These are phyloP conservation scores for Idaea straminata DNA, from an alignment of 2,888 invertebrate species.

Conservation along the genomic window DNA sequence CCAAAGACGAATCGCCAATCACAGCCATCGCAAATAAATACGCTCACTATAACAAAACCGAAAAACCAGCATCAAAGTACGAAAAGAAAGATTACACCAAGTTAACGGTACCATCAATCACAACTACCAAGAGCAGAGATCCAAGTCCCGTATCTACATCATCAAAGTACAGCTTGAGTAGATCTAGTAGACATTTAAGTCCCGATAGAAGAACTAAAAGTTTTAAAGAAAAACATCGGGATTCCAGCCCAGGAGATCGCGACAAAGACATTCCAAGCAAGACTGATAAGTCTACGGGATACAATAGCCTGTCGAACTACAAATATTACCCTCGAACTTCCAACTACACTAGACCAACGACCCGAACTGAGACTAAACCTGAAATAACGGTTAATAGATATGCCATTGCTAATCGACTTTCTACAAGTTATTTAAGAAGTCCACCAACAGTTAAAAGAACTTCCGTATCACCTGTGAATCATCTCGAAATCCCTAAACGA, in stretches of 20 bases:
- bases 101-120: slow-evolving; percentile 55
- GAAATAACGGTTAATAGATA: slow-evolving; percentile 60
- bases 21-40: slow-evolving; percentile 69
- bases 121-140: slow-evolving; percentile 72
- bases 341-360: slow-evolving; percentile 54
- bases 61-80: slow-evolving; percentile 49
- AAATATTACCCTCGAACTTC: slow-evolving; percentile 77
- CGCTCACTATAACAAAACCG: slow-evolving; percentile 56
- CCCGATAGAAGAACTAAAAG: slow-evolving; percentile 70
- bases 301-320: slow-evolving; percentile 72
- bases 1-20: slow-evolving; percentile 66
- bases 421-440: slow-evolving; percentile 67
- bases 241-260: slow-evolving; percentile 78
- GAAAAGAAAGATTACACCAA: slow-evolving; percentile 77
- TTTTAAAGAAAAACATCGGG: slow-evolving; percentile 72
- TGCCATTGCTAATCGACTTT: slow-evolving; percentile 64
- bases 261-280: slow-evolving; percentile 79
- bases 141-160: slow-evolving; percentile 75
- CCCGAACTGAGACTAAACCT: slow-evolving; percentile 45
- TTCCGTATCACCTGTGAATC: slow-evolving; percentile 62
- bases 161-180: slow-evolving; percentile 61
- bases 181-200: slow-evolving; percentile 71
- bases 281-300: slow-evolving; percentile 77
- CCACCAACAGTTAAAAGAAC: slow-evolving; percentile 62
- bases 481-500: slow-evolving; percentile 42